Evolutionary conservation across 2,888 invertebrate genomes (phyloP).

Genomic region (Biston stratarius): DNA sequence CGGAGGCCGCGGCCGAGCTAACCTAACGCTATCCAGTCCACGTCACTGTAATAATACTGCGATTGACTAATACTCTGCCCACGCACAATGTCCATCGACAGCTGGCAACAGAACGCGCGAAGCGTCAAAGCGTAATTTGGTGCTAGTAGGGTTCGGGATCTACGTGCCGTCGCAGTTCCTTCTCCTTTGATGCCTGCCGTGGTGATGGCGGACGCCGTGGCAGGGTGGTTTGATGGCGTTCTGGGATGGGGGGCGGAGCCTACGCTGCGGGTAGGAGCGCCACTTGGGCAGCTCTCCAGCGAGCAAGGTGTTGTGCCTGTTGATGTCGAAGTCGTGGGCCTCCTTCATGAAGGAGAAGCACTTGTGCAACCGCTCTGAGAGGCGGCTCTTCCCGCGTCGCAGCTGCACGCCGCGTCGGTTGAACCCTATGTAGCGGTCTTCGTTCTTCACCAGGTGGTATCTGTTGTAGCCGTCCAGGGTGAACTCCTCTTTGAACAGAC

Average conservation of each 20-base stretch:
- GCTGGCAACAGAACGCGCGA: constrained; percentile 84
- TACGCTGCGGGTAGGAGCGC: constrained; percentile 75
- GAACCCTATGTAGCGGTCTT: constrained; percentile 88
- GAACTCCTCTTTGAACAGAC: constrained; percentile 89
- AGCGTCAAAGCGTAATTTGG: constrained; percentile 84
- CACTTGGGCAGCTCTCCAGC: constrained; percentile 79
- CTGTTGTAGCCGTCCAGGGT: constrained; percentile 87
- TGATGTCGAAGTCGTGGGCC: constrained; percentile 87
- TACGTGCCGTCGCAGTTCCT: constrained; percentile 83
- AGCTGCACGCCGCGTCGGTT: constrained; percentile 87
- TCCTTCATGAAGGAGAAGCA: constrained; percentile 89
- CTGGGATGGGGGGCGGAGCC: constrained; percentile 69
- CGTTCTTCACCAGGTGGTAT: constrained; percentile 87
- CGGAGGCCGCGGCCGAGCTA: constrained; percentile 75
- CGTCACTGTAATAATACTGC: constrained; percentile 86
- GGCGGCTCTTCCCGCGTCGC: constrained; percentile 74
- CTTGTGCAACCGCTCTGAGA: constrained; percentile 78
- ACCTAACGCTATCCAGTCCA: constrained; percentile 84
- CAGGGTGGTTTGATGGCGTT: constrained; percentile 77
- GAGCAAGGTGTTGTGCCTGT: constrained; percentile 86
- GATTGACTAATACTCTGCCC: constrained; percentile 86
- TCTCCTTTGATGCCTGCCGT: constrained; percentile 78
- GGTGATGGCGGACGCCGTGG: constrained; percentile 78
- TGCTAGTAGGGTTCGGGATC: constrained; percentile 66
- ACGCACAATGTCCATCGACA: constrained; percentile 83